Conservation (phyloP, 2,113 vertebrate species). For the Crotalus tigris region DNA sequence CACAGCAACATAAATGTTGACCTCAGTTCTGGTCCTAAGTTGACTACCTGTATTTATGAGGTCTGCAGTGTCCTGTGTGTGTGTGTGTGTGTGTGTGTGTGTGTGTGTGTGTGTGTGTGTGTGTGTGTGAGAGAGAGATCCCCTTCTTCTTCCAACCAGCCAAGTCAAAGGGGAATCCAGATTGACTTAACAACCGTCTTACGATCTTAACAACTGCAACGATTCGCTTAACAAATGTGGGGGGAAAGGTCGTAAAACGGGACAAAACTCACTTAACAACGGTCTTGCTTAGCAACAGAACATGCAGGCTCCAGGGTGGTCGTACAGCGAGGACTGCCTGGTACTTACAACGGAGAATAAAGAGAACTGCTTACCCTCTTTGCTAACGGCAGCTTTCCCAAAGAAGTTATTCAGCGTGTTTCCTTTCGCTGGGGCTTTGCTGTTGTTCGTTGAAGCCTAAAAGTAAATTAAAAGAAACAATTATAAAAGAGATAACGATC, state of each 20-base stretch:
- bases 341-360: neutral
- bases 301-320: rapidly evolving
- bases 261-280: neutral
- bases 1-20: too few relatives aligned
- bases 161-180: neutral
- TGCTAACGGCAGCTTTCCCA: constrained; percentile 83
- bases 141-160: too few relatives aligned
- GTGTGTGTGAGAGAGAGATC: too few relatives aligned
- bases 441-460: constrained; percentile 78
- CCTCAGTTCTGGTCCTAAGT: too few relatives aligned
- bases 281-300: neutral
- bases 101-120: too few relatives aligned
- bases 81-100: too few relatives aligned
- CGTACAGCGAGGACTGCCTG: neutral
- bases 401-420: constrained; percentile 85
- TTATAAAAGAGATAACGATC: neutral
- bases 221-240: neutral
- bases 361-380: constrained; percentile 56
- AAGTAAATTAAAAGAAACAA: constrained; percentile 53
- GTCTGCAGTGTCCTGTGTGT: too few relatives aligned
- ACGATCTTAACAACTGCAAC: neutral
- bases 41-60: too few relatives aligned
- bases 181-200: too few relatives aligned
- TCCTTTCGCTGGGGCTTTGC: constrained; percentile 73
- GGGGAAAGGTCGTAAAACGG: neutral